Percentiles rank a stretch among this genome's conserved stretches.
phyloP scores from a whole-genome alignment of 92 coral and sea anemone genomes.

The Zoanthus sansibaricus region DNA sequence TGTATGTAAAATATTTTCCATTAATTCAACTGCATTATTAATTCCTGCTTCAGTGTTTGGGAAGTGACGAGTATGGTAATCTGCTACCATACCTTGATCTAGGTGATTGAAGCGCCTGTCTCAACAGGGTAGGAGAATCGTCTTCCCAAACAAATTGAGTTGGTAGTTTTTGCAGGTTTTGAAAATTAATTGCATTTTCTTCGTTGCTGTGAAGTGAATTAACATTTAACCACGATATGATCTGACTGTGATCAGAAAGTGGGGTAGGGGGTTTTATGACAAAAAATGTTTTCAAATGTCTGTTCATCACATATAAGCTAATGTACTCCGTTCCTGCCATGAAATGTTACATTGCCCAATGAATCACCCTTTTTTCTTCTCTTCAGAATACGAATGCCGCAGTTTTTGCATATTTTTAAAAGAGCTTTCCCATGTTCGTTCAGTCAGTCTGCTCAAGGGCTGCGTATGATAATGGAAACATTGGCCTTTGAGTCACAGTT shows the following conservation, averaged over 20 bases:
- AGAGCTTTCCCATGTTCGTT: constrained; percentile 35
- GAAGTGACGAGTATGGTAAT: too few relatives aligned
- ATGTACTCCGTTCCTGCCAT: not conserved
- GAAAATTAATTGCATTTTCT: too few relatives aligned
- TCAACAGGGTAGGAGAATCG: too few relatives aligned
- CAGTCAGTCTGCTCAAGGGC: not conserved
- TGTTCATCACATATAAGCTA: not conserved
- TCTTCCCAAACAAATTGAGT: too few relatives aligned
- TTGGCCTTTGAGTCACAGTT: too few relatives aligned
- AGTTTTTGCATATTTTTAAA: not conserved
- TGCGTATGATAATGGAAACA: too few relatives aligned
- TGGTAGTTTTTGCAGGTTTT: too few relatives aligned
- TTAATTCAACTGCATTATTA: too few relatives aligned
- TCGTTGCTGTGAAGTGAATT: not conserved
- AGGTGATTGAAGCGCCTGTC: too few relatives aligned
- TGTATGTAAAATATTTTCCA: too few relatives aligned
- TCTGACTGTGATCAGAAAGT: constrained; percentile 36
- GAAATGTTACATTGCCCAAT: constrained; percentile 24
- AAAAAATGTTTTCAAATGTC: constrained; percentile 19
- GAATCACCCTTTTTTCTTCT: constrained; percentile 38
- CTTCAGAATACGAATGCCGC: constrained; percentile 3
- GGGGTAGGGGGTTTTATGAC: constrained; percentile 37
- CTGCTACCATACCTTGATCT: too few relatives aligned
- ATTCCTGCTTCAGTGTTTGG: too few relatives aligned
- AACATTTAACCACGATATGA: constrained; percentile 13